These are phyloP conservation scores for Strix aluco DNA, from an alignment of 2,113 vertebrate species.

Conservation along the genomic window DNA sequence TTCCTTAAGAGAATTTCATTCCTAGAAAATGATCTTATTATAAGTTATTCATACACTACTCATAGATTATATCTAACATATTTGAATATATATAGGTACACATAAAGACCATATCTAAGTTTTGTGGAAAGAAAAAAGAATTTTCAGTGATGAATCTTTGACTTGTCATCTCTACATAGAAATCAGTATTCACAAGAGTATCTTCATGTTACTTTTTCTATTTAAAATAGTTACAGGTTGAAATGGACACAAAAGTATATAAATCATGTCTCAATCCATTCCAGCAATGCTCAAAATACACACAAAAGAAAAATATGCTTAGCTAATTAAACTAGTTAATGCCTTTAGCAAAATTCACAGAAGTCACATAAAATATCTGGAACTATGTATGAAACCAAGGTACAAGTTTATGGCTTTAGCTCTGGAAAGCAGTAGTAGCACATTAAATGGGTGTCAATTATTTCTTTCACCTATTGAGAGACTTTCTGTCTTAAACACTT, in stretches of 20 bases:
- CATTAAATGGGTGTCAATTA: rapidly evolving
- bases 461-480: background rate
- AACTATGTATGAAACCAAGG: background rate
- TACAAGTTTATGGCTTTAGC: background rate
- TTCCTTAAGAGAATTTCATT: background rate
- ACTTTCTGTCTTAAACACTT: background rate
- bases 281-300: background rate
- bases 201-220: background rate
- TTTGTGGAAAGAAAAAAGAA: background rate
- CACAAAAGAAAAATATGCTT: background rate
- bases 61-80: background rate
- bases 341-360: background rate
- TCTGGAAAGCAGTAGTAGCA: background rate
- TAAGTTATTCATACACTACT: background rate
- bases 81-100: background rate
- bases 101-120: background rate
- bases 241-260: background rate
- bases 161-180: background rate
- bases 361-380: background rate
- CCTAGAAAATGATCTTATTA: background rate
- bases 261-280: background rate
- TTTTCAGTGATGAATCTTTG: background rate
- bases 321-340: background rate
- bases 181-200: background rate
- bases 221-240: background rate